These are phyloP conservation scores for Aphaenogaster floridana DNA, from an alignment of 1,140 invertebrate species.

Conservation along the genomic window DNA sequence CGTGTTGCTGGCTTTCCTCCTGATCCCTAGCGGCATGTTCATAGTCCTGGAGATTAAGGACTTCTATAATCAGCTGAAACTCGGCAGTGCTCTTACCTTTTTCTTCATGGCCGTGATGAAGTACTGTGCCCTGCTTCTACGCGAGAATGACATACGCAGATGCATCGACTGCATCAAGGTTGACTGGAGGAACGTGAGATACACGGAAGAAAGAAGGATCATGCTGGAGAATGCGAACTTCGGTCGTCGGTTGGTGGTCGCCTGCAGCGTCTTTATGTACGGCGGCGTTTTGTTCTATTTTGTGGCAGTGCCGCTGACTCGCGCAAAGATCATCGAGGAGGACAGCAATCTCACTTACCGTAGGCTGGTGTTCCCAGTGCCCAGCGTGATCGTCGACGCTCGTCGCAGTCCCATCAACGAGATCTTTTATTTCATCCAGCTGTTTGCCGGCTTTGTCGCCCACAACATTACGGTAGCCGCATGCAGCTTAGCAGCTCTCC, in stretches of 20 bases:
- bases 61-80: slow-evolving; percentile 70
- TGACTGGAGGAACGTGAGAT: slow-evolving; percentile 76
- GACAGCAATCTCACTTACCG: slow-evolving; percentile 52
- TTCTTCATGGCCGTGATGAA: slow-evolving; percentile 78
- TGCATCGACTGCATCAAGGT: slow-evolving; percentile 75
- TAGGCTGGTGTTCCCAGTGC: slow-evolving; percentile 75
- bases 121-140: slow-evolving; percentile 72
- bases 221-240: slow-evolving; percentile 67
- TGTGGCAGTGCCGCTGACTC: slow-evolving; percentile 41
- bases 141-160: slow-evolving; percentile 70
- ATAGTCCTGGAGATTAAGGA: slow-evolving; percentile 74
- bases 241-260: slow-evolving; percentile 13
- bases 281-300: slow-evolving; percentile 54
- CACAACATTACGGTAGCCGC: slow-evolving; percentile 71
- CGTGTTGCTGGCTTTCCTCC: slow-evolving; percentile 46
- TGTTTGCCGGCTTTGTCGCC: slow-evolving; percentile 64
- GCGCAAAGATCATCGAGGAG: slow-evolving; percentile 51
- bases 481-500: slow-evolving; percentile 72
- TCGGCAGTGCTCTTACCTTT: slow-evolving; percentile 79
- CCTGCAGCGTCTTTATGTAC: slow-evolving; percentile 65
- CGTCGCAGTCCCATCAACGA: slow-evolving; percentile 69
- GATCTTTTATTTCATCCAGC: slow-evolving; percentile 72
- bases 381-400: slow-evolving; percentile 62
- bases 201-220: slow-evolving; percentile 46
- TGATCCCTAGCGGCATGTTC: slow-evolving; percentile 43